Base-by-base conservation (phyloP, 2,888 invertebrate genomes). In the Synanthedon tipuliformis region DNA sequence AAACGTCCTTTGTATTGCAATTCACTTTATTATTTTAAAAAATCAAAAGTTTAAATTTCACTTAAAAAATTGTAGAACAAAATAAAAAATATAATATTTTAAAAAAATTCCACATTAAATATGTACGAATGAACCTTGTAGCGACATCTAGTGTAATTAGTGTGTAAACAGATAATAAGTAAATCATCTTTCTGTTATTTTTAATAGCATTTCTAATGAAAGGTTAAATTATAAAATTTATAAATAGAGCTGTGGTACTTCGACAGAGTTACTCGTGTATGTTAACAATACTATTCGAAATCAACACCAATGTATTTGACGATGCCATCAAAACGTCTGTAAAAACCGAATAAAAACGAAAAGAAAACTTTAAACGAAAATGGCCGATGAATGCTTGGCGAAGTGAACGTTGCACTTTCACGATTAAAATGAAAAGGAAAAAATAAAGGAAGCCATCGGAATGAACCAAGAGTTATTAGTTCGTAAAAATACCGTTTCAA, bases 391-490 rank as follows among this genome's bases (percentile, higher is more conserved):
- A 83, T 80, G 68, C 74, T 75, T 66, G 67, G 71, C 74, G 76
- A 83, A 82, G 82, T 82, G 84, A 82, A 81, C 81, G 79, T 79
- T 80, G 85, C 85, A 83, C 83, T 85, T 85, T 83, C 81, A 79
- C 81, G 79, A 83, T 79, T 78, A 80, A 78, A 81, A 76, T 73
- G 74, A 73, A 81, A 79, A 73, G 50, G 63, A 73, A 76, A 74
- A 81, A 82, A 78, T 74, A 71, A 76, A 71, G 69, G 64, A 58
- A 8, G n/a, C 70, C 64, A 73, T 69, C 75, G 69, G 77, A 78
- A 80, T 80, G 83, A 82, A 83, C 83, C 82, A 69, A 65, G 70
- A 63, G 63, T 66, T n/a, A 66, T 13, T 75, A 77, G 80, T 81
- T 76, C 73, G 68, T 61, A 69, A 71, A 70, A 68, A 62, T 60